Conservation (phyloP, 2,113 vertebrate genomes). For the Petrocephalus zakoni region DNA sequence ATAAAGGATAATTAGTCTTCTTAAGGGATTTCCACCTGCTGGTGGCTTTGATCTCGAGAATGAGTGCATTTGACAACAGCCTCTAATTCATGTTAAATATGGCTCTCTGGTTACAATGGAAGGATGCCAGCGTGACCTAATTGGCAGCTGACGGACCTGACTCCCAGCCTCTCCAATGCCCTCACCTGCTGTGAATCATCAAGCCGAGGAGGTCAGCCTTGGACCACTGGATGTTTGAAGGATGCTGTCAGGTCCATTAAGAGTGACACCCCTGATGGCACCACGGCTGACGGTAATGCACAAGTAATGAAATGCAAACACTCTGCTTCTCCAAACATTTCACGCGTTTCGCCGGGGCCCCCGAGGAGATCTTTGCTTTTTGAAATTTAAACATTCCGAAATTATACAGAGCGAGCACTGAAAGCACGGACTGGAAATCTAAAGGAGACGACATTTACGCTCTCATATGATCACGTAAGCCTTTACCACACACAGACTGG, state of each 20-base stretch:
- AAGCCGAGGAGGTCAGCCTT: not conserved
- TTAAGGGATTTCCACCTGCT: not conserved
- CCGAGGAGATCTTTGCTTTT: not conserved
- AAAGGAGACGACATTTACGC: not conserved
- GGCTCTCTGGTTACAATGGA: not conserved
- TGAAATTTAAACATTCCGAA: not conserved
- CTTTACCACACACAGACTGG: not conserved
- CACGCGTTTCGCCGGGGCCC: not conserved
- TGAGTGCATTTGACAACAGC: not conserved
- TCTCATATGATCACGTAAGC: not conserved
- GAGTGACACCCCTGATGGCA: not conserved
- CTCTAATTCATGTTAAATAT: slow-evolving; percentile 11
- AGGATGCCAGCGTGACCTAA: not conserved
- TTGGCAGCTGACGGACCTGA: not conserved
- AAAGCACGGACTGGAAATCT: not conserved
- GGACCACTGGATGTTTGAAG: not conserved
- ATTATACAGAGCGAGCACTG: not conserved
- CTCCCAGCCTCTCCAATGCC: not conserved
- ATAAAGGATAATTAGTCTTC: not conserved
- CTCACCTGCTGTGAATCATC: not conserved
- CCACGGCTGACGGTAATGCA: not conserved
- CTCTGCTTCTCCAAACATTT: not conserved
- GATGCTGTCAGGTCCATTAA: not conserved
- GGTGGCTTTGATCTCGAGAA: not conserved
- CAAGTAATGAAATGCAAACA: not conserved